Evolutionary conservation across 2,888 invertebrate genomes (phyloP), one percentile per base, ranked within the genome.

Genomic region (Cerceris rybyensis): DNA sequence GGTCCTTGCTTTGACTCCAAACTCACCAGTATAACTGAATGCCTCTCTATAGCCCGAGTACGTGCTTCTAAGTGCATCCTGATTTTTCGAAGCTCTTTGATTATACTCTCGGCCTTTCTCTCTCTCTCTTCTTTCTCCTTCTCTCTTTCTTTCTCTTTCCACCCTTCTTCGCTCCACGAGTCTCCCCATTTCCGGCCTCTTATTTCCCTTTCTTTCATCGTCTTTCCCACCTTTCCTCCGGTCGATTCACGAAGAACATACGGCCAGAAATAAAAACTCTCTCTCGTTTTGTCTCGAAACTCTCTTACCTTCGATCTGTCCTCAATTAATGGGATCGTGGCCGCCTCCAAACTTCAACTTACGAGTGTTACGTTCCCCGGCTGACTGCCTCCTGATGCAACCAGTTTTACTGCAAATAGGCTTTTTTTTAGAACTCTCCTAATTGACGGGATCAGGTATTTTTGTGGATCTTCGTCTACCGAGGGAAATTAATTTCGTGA

Each of bases 1-100:
- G 89, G 90, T 89, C 89, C 91, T 91, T 90, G 90, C 91, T 91
- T 91, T 91, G 91, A 91, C 89, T 90, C 87, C 82, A 86, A 87
- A 85, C 86, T 88, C 84, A 82, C 78, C 80, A 87, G 85, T 88
- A 88, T 88, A 86, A 87, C 89, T 90, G 89, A 90, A 89, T 89
- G 86, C 88, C 89, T 87, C 88, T 88, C 89, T 88, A 88, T 89
- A 85, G 82, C 85, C 81, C 82, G 84, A 90, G 90, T 88, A 88
- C 88, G 89, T 90, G 88, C 89, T 91, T 88, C 88, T 87, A 87
- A 89, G 88, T 89, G 90, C 82, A 86, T 85, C 85, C 82, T 76
- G 78, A 82, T 85, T 83, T 82, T 84, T 82, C 81, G 83, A 81
- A 83, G 74, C 73, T 78, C 75, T 79, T 78, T 80, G 75, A 80